phyloP scores from a whole-genome alignment of 2,113 vertebrate species.

The Macheiramphus alcinus region DNA sequence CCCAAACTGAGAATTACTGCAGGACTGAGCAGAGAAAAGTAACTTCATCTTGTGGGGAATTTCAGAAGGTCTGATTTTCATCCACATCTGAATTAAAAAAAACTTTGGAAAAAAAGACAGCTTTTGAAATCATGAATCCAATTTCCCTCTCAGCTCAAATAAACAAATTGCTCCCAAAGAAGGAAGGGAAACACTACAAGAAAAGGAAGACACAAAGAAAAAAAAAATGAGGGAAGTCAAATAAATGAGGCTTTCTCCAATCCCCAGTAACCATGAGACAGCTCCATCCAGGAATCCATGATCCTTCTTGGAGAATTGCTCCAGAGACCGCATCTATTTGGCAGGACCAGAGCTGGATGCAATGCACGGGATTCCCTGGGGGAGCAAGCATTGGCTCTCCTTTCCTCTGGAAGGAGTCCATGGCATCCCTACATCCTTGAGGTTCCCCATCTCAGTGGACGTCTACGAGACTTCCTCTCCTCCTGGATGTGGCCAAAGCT shows the following conservation, averaged over 20 bases:
- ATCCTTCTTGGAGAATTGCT: background rate
- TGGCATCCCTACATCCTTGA: background rate
- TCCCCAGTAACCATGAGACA: background rate
- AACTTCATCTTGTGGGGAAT: background rate
- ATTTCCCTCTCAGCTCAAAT: background rate
- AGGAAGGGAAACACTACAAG: background rate
- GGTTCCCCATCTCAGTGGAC: background rate
- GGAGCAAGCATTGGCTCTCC: fast-evolving
- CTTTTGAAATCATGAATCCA: background rate
- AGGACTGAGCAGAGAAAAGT: background rate
- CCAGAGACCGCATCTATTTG: background rate
- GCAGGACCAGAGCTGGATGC: background rate
- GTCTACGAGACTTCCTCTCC: background rate
- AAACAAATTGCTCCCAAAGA: background rate
- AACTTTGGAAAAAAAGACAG: background rate
- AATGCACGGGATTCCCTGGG: background rate
- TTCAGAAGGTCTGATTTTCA: background rate
- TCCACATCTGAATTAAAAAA: background rate
- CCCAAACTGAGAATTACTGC: background rate
- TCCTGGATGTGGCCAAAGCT: background rate
- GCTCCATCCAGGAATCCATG: background rate
- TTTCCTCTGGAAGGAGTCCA: background rate
- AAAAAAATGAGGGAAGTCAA: background rate
- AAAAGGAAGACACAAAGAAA: background rate
- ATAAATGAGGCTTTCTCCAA: background rate